Conservation (phyloP, 2,113 vertebrate species). For the Xiphias gladius region DNA sequence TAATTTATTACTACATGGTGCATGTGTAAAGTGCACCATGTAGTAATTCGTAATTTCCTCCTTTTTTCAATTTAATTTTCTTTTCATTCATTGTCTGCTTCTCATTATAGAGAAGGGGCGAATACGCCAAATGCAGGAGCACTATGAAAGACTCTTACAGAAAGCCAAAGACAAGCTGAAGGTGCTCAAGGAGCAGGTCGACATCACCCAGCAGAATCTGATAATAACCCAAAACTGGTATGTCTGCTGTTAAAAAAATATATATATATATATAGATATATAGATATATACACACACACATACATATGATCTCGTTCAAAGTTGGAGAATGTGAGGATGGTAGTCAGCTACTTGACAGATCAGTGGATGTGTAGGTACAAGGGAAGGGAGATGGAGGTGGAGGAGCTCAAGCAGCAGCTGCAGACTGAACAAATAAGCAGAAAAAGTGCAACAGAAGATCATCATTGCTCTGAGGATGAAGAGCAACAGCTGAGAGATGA, state of each 20-base stretch:
- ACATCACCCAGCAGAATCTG: constrained; percentile 79
- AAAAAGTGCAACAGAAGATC: constrained; percentile 74
- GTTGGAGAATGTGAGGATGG: not conserved
- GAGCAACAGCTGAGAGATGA: constrained; percentile 80
- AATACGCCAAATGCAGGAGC: constrained; percentile 82
- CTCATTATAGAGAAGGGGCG: constrained; percentile 45
- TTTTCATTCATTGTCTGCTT: not conserved
- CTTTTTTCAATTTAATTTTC: not conserved
- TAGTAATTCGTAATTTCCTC: not conserved
- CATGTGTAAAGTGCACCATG: not conserved
- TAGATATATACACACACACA: too few relatives aligned
- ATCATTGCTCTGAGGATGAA: constrained; percentile 73
- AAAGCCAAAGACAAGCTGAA: constrained; percentile 81
- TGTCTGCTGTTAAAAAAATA: not conserved
- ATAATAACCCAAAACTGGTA: constrained; percentile 32
- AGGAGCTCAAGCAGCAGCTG: constrained; percentile 79
- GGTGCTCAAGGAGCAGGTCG: constrained; percentile 73
- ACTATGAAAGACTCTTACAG: constrained; percentile 82
- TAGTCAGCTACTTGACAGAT: not conserved
- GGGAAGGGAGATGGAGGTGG: constrained; percentile 80
- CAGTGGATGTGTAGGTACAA: constrained; percentile 62
- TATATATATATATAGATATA: too few relatives aligned
- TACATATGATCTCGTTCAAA: not conserved
- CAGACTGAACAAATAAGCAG: constrained; percentile 57
- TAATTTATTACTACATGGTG: not conserved